Conservation (phyloP, 2,888 invertebrate species). For the Plusia festucae region DNA sequence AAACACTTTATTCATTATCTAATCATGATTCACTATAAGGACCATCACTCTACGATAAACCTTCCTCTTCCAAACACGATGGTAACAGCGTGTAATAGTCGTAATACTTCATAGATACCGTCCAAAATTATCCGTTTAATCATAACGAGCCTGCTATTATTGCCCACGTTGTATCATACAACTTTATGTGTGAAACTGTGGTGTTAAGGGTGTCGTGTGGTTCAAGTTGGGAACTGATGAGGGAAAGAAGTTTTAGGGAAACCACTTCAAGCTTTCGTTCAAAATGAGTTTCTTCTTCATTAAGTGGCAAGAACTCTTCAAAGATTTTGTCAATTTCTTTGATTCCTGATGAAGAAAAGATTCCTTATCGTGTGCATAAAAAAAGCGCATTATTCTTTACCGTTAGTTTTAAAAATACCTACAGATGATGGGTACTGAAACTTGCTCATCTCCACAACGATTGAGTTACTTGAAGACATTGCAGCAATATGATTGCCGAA, state of each 20-base stretch:
- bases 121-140: slow-evolving; percentile 77
- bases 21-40: slow-evolving; percentile 45
- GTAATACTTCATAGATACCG: slow-evolving; percentile 67
- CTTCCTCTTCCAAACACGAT: slow-evolving; percentile 44
- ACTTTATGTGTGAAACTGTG: slow-evolving; percentile 64
- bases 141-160: slow-evolving; percentile 72
- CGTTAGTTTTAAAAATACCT: no score
- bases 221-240: slow-evolving; percentile 21
- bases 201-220: slow-evolving; percentile 35
- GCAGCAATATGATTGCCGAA: no score
- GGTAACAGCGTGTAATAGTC: slow-evolving; percentile 64
- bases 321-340: no score
- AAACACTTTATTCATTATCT: slow-evolving; percentile 47
- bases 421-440: no score
- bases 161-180: slow-evolving; percentile 64
- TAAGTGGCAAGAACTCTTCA: neutral
- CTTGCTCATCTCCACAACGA: no score
- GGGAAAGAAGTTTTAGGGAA: neutral
- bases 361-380: no score
- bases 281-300: neutral
- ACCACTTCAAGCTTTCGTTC: neutral
- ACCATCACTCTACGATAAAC: slow-evolving; percentile 42
- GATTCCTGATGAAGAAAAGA: no score
- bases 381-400: no score
- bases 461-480: no score